Conservation (phyloP, 1,140 invertebrate genomes). For the Pseudomyrmex flavicornis region DNA sequence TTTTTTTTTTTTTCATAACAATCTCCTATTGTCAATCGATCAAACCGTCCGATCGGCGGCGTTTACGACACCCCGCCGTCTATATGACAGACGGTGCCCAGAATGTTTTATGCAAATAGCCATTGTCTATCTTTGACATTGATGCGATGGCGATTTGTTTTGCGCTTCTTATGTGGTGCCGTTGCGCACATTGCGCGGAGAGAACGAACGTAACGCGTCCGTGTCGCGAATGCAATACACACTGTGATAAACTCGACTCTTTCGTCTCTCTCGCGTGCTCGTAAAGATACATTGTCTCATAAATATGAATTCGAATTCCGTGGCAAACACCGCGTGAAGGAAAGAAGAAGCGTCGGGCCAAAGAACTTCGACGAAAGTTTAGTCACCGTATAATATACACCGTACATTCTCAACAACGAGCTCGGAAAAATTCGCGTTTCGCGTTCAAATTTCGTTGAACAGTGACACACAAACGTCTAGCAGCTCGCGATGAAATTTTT, state of each 20-base stretch:
- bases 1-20: conserved; percentile 60
- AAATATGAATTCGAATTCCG: conserved; percentile 62
- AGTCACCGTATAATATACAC: not conserved
- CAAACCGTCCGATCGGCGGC: conserved; percentile 31
- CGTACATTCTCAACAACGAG: too few relatives aligned
- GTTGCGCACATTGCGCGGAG: conserved; percentile 1
- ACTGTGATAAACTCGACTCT: conserved; percentile 50
- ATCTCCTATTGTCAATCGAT: conserved; percentile 69
- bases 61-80: conserved; percentile 53
- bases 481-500: too few relatives aligned
- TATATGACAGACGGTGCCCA: conserved; percentile 62
- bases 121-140: conserved; percentile 77
- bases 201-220: conserved; percentile 36
- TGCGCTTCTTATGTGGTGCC: conserved; percentile 45
- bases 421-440: too few relatives aligned
- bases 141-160: conserved; percentile 73
- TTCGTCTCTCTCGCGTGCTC: conserved; percentile 20
- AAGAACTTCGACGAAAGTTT: conserved; percentile 40
- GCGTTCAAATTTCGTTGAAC: not conserved
- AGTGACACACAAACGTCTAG: not conserved
- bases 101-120: conserved; percentile 80
- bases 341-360: conserved; percentile 19
- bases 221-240: conserved; percentile 43
- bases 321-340: conserved; percentile 9
- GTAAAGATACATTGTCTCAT: conserved; percentile 50